Percentiles rank a stretch among this genome's conserved stretches.
Conservation (phyloP, 1,140 invertebrate genomes). For the Probaryconus sp. region DNA sequence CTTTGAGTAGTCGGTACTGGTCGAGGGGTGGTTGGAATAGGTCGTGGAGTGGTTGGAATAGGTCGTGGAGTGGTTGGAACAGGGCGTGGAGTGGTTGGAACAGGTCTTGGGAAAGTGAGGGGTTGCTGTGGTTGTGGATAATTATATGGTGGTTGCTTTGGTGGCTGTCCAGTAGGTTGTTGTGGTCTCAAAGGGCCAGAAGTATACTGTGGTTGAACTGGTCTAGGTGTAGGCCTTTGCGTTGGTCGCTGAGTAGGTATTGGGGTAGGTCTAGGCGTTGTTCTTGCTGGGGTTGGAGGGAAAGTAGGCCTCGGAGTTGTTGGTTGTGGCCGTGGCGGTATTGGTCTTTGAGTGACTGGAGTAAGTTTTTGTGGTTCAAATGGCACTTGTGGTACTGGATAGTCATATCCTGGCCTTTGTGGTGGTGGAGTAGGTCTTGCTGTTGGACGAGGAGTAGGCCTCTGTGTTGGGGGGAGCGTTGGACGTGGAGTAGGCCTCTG, state of each 20-base stretch:
- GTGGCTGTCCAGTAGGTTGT: slow-evolving; percentile 15
- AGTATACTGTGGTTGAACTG: slow-evolving; percentile 15
- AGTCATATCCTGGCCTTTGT: slow-evolving; percentile 36
- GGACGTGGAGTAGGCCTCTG: too few relatives aligned
- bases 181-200: slow-evolving; percentile 34
- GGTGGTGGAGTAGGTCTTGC: slow-evolving; percentile 32
- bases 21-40: slow-evolving; percentile 22
- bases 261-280: slow-evolving; percentile 31
- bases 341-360: slow-evolving; percentile 21
- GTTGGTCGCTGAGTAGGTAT: slow-evolving; percentile 29
- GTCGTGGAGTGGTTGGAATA: slow-evolving; percentile 12
- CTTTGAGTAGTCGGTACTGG: slow-evolving; percentile 23
- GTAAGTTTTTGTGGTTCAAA: slow-evolving; percentile 32
- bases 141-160: slow-evolving; percentile 34
- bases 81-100: not conserved
- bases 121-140: slow-evolving; percentile 39
- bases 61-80: not conserved
- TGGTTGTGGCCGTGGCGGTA: slow-evolving; percentile 34
- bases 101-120: slow-evolving; percentile 15
- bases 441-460: too few relatives aligned
- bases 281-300: slow-evolving; percentile 13
- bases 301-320: slow-evolving; percentile 21
- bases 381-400: slow-evolving; percentile 30
- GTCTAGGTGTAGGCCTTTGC: slow-evolving; percentile 3
- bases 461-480: slow-evolving; percentile 55